phyloP scores from a whole-genome alignment of 2,888 invertebrate genomes.

The Panopea generosa region DNA sequence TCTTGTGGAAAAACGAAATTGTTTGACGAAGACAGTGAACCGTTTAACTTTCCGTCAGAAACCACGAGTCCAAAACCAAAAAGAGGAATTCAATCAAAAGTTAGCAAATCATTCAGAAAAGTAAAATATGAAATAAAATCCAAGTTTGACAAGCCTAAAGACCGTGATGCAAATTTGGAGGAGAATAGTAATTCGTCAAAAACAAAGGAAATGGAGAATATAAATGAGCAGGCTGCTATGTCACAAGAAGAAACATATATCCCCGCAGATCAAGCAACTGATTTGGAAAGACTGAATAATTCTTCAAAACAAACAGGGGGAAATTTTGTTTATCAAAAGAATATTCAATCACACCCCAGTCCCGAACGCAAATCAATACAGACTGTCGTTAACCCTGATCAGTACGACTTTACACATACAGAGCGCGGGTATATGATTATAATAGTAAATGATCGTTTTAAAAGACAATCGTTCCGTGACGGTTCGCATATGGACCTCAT shows the following conservation, averaged over 20 bases:
- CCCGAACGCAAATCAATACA: neutral
- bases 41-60: constrained; percentile 16
- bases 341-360: constrained; percentile 13
- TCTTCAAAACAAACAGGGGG: neutral
- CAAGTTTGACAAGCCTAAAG: no score
- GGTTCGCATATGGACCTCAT: constrained; percentile 50
- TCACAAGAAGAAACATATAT: no score
- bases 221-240: no score
- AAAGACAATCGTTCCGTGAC: constrained; percentile 24
- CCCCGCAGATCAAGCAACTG: no score
- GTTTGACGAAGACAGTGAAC: constrained; percentile 37
- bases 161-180: no score
- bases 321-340: constrained; percentile 11
- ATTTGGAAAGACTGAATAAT: neutral
- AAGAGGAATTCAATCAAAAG: neutral
- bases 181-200: no score
- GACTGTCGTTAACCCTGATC: constrained; percentile 13
- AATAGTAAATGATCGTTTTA: constrained; percentile 54
- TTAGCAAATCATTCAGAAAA: neutral
- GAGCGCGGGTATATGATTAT: constrained; percentile 47
- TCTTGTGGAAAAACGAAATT: constrained; percentile 32
- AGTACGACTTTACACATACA: constrained; percentile 46
- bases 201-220: no score
- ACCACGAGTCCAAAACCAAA: neutral
- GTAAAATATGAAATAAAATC: neutral